Base-by-base conservation (phyloP, 2,888 invertebrate genomes). In the Latrodectus elegans region DNA sequence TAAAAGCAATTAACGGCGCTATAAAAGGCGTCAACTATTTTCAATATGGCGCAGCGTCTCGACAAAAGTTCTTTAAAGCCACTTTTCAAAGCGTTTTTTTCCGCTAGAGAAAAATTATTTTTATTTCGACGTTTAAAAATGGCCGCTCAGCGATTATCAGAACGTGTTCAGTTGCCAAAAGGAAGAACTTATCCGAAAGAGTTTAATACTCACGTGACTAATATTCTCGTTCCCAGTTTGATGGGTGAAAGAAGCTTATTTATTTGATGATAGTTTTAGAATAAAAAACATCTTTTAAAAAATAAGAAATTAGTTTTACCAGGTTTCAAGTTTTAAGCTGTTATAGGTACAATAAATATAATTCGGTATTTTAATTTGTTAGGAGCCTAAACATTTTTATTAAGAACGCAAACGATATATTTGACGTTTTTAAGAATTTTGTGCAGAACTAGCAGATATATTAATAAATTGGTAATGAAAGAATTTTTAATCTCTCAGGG, bases 1-100 rank as follows among this genome's bases (percentile, higher is more conserved):
- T 82, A 82, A 82, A 82, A 75, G 82, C 75, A 82, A 82, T 82
- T 82, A 82, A 52, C 64, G 17, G 8, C 38, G 8, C 65, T 49
- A 74, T 38, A 67, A 73, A 51, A 55, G 74, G 26, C 49, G 53
- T 52, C 79, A 26, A n/a, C 49, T 12, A 60, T n/a, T 60, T 9
- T 64, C 72, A 64, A 64, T 64, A 38, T 49, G 64, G 55, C 64
- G 72, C 67, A 51, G 64, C 22, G n/a, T 72, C 38, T 38, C 38
- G 55, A 38, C 15, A 77, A 67, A 76, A 55, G 55, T 78, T 38
- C 70, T 78, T 78, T 55, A 70, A 67, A 52, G 55, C 70, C 70
- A 53, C 70, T 53, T 67, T 60, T 15, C 9, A 70, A 78, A 70
- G 55, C 17, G 55, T 10, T 60, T 15, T 11, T 71, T n/a, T 49